Evolutionary conservation across 2,797 vertebrate species (phyloP), one percentile per base, ranked within the genome.

Genomic region (Podargus strigoides): DNA sequence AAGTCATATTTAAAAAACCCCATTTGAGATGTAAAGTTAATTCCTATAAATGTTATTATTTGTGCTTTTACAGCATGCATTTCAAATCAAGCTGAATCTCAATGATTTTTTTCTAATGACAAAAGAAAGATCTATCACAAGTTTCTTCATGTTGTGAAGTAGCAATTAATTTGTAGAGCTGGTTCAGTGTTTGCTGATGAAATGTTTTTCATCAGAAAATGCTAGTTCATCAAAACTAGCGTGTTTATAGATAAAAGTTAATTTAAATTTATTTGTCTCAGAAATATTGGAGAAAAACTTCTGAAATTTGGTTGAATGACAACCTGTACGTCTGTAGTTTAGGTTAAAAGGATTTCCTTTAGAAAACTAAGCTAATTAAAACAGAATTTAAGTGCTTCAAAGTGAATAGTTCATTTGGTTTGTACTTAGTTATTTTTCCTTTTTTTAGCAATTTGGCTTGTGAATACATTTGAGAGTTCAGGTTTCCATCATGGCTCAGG

Each of bases 111-210:
- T 82, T 85, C 46, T 74, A 80, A 89, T 37, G 87, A 94, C 78
- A 94, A 94, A 95, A 90, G 70, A 84, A 96, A 95, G 83, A 85
- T 90, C 73, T 91, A 74, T 83, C 14, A 3, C 52, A 83, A 56
- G 74, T 75, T 90, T 91, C 62, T 91, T 87, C 23, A 26, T 82
- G 49, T 88, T 94, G 59, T 81, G 91, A 87, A 91, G 80, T 47
- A 89, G 49, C 70, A 94, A 89, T 93, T 94, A 96, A 96, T 91
- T 85, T 96, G 64, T 83, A 85, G 81, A 93, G 72, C 53, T 85
- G 24, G 32, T 90, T 87, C 14, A 24, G 62, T 80, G 76, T 94
- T 94, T 87, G 81, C 63, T 90, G 90, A 87, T 73, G 62, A 86
- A 94, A 78, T 46, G 39, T 49, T 85, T 96, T 90, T 90, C 30